These are phyloP conservation scores for Physella acuta DNA, from an alignment of 1,140 invertebrate species.

Conservation along the genomic window DNA sequence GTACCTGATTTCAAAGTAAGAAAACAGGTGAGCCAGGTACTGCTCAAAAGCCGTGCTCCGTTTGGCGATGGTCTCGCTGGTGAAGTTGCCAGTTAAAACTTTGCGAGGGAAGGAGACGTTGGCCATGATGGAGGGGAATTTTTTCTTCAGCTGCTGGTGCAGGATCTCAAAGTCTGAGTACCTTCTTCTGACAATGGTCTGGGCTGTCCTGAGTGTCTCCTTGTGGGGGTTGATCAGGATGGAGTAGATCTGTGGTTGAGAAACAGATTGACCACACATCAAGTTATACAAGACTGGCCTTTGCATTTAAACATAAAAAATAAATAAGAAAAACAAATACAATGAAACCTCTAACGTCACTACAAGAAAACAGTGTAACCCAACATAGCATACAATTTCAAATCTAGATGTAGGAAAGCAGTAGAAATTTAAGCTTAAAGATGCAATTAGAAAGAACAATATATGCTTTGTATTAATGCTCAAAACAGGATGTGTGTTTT, in stretches of 20 bases:
- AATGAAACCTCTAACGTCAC: no score
- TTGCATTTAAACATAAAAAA: conserved; percentile 11
- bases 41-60: conserved; percentile 74
- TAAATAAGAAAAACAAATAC: neutral
- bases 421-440: no score
- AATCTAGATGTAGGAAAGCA: no score
- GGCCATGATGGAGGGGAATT: conserved; percentile 65
- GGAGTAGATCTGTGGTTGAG: conserved; percentile 57
- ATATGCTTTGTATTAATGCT: no score
- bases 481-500: no score
- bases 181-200: conserved; percentile 69
- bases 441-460: no score
- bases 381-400: no score
- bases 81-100: conserved; percentile 75
- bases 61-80: conserved; percentile 69
- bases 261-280: no score
- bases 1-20: conserved; percentile 65
- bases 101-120: conserved; percentile 74
- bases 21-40: conserved; percentile 67
- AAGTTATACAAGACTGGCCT: no score
- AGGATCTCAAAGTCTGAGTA: conserved; percentile 77
- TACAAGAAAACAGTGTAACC: no score
- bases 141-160: conserved; percentile 68
- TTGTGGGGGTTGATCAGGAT: conserved; percentile 51
- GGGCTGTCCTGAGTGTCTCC: conserved; percentile 57